These are phyloP conservation scores for Burhinus oedicnemus DNA, from an alignment of 2,113 vertebrate species.

Conservation along the genomic window DNA sequence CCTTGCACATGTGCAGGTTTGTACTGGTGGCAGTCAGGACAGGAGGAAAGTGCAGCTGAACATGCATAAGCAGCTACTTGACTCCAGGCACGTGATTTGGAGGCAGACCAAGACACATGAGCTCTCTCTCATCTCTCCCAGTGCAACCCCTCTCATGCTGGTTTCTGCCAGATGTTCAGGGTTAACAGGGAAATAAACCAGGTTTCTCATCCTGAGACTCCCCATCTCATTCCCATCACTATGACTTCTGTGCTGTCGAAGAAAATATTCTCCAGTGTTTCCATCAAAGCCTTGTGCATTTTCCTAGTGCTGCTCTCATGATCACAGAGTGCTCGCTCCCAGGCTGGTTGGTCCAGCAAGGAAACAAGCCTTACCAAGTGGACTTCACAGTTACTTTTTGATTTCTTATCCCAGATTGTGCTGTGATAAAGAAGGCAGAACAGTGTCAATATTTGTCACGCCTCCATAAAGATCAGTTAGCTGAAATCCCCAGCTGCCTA, in stretches of 20 bases:
- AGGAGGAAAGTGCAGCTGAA: too few species aligned
- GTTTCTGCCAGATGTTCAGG: not conserved
- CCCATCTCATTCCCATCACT: not conserved
- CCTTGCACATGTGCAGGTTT: not conserved
- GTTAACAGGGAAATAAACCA: not conserved
- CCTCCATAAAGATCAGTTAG: not conserved
- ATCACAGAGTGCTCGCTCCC: not conserved
- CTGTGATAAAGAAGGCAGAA: not conserved
- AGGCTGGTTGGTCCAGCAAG: not conserved
- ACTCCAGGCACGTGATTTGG: accelerated
- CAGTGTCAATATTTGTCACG: not conserved
- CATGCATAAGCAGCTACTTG: not conserved
- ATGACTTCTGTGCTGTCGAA: not conserved
- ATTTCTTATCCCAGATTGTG: not conserved
- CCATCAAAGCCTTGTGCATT: not conserved
- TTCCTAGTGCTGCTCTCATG: not conserved
- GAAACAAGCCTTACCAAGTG: not conserved
- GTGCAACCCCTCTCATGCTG: not conserved
- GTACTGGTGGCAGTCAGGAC: not conserved
- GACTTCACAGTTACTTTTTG: not conserved
- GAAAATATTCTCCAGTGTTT: not conserved
- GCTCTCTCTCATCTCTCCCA: not conserved
- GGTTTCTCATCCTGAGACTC: not conserved
- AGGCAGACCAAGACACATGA: not conserved
- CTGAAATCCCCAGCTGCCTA: not conserved